Evolutionary conservation across 2,888 invertebrate species (phyloP), one percentile per base, ranked within the genome.

Genomic region (Ectemnius continuus): DNA sequence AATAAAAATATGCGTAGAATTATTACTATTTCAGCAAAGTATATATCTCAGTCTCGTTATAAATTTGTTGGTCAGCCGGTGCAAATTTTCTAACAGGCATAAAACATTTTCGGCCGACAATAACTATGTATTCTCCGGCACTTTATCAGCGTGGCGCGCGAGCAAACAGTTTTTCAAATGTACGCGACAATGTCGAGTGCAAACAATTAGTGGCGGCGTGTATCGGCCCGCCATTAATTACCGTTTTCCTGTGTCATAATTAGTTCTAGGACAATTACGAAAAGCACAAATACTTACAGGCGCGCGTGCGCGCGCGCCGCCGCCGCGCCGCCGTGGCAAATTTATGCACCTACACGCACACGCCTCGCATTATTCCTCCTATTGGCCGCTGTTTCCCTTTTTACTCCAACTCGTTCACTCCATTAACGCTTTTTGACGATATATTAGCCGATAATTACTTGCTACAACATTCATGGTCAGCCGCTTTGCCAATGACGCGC

Each of bases 161-260:
- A 45, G 61, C 47, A 61, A 61, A 61, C 45, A 45, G 45, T 46
- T 61, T 61, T 61, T 61, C 45, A 13, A 46, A 61, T 46, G 36
- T 46, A 16, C 11, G 14, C 16, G 16, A 11, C 46, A 14, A 18
- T 13, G 16, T 16, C 4, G 18, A 18, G 18, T 46, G 20, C 13
- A 61, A 61, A 61, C 61, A 61, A 61, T 61, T 61, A 61, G 45
- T 45, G 16, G 16, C 61, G 8, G 20, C 46, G n/a, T 16, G 18
- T 46, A 8, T 18, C 11, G 16, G 18, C 2, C 4, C 18, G 18
- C 61, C 46, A 46, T 61, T 61, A 46, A 61, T 61, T 46, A 61
- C 6, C 18, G 16, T 61, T 61, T 61, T 61, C 45, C 45, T 23
- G 13, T 16, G 46, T 20, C 16, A 52, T 52, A 52, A 61, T 45